Percentiles rank a stretch among this genome's conserved stretches.
Evolutionary conservation across 2,113 vertebrate species (phyloP).

Genomic region (Piprites chloris): DNA sequence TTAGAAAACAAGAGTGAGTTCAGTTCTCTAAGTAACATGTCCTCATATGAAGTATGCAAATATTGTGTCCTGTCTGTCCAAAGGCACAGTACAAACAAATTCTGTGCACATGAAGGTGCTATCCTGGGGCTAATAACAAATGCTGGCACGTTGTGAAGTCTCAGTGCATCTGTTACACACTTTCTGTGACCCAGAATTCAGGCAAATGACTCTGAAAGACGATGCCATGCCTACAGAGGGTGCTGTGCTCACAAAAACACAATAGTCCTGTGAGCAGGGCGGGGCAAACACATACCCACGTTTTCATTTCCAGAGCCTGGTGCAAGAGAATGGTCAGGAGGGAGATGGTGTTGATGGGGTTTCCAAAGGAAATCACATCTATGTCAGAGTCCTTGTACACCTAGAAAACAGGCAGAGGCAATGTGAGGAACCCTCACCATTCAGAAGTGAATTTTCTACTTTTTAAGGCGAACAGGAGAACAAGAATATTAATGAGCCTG

Average conservation of each 20-base stretch:
- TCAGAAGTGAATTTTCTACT: neutral
- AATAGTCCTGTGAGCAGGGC: neutral
- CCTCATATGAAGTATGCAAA: neutral
- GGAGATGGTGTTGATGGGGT: slow-evolving; percentile 84
- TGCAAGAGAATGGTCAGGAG: slow-evolving; percentile 90
- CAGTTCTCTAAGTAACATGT: neutral
- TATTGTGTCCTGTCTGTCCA: neutral
- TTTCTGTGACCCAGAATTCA: neutral
- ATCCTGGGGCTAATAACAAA: neutral
- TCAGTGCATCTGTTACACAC: neutral
- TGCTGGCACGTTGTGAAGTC: neutral
- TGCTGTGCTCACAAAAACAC: neutral
- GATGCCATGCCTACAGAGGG: neutral
- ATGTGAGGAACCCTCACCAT: neutral
- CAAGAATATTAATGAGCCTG: neutral
- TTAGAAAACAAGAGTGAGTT: neutral
- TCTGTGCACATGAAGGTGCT: neutral
- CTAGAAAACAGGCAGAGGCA: slow-evolving; percentile 65
- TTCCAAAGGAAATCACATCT: slow-evolving; percentile 88
- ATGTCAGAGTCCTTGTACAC: slow-evolving; percentile 82
- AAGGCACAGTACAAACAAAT: neutral
- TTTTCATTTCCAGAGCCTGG: slow-evolving; percentile 91
- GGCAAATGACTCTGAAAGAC: neutral
- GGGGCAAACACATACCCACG: slow-evolving; percentile 82
- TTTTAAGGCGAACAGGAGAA: neutral